A percentile compares a stretch with the other conserved stretches of the same genome.
These are phyloP conservation scores for Myripristis jacobus DNA, from an alignment of 2,797 vertebrate species.

Conservation along the genomic window DNA sequence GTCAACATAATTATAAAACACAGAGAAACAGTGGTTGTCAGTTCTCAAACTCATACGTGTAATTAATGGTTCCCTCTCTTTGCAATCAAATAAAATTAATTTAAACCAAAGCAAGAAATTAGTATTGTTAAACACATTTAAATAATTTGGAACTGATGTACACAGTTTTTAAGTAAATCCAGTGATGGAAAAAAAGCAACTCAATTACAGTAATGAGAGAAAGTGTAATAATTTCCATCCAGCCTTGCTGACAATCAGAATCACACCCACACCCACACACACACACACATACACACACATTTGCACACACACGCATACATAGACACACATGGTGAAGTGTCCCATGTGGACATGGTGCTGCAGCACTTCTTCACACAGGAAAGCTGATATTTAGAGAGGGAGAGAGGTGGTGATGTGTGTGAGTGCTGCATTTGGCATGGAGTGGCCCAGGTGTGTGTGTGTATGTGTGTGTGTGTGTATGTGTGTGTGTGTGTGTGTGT, in stretches of 20 bases:
- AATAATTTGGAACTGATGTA: too few relatives aligned
- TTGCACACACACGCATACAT: conserved; percentile 28
- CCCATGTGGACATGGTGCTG: conserved; percentile 29
- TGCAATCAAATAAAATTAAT: too few relatives aligned
- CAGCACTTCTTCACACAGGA: conserved; percentile 35
- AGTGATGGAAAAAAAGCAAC: too few relatives aligned
- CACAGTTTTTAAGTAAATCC: too few relatives aligned
- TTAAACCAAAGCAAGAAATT: too few relatives aligned
- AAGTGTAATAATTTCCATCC: too few relatives aligned
- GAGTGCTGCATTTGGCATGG: conserved; percentile 58
- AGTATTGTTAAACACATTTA: too few relatives aligned
- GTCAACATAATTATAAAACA: too few relatives aligned
- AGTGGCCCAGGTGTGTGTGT: conserved; percentile 39
- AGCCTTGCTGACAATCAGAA: background rate
- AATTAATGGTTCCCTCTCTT: too few relatives aligned
- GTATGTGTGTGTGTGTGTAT: conserved; percentile 10
- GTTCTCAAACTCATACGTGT: too few relatives aligned
- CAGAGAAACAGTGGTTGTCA: too few relatives aligned
- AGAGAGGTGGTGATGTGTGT: conserved; percentile 67
- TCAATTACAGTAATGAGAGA: too few relatives aligned
- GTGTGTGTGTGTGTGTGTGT: conserved; percentile 9
- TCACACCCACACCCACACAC: conserved; percentile 1
- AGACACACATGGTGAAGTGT: conserved; percentile 29
- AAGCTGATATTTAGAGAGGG: conserved; percentile 54
- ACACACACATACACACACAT: background rate